phyloP scores from a whole-genome alignment of 2,888 invertebrate species.

The Pheosia tremula region DNA sequence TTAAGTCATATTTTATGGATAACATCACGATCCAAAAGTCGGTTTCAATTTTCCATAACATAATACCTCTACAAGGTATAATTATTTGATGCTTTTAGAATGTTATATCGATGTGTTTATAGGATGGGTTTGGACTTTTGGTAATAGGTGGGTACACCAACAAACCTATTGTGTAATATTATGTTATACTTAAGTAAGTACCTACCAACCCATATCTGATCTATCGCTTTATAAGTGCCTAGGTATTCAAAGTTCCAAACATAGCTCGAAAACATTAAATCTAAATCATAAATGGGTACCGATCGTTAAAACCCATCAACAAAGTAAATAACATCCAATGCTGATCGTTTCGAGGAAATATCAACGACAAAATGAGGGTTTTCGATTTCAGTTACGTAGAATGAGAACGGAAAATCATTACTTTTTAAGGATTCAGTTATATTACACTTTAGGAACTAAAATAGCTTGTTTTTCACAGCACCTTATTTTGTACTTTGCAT shows the following conservation, averaged over 20 bases:
- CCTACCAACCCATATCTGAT: too few relatives aligned
- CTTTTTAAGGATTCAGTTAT: conserved; percentile 47
- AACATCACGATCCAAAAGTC: conserved; percentile 8
- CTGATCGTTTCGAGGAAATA: conserved; percentile 28
- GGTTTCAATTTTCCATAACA: conserved; percentile 1
- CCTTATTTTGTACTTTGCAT: neutral
- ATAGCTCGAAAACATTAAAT: too few relatives aligned
- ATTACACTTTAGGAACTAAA: conserved; percentile 39
- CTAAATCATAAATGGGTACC: neutral
- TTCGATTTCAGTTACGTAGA: conserved; percentile 35
- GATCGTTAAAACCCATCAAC: conserved; percentile 31
- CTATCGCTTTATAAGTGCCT: too few relatives aligned
- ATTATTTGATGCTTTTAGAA: neutral
- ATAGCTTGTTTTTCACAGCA: neutral
- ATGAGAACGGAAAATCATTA: conserved; percentile 41
- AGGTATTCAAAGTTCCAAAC: too few relatives aligned
- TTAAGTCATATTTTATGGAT: conserved; percentile 23
- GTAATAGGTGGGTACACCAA: too few relatives aligned
- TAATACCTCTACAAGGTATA: neutral
- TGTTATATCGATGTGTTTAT: too few relatives aligned
- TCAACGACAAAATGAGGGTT: conserved; percentile 34
- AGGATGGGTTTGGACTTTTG: too few relatives aligned
- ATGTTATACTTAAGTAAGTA: too few relatives aligned
- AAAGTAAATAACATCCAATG: conserved; percentile 38
- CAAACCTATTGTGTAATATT: too few relatives aligned